phyloP scores from a whole-genome alignment of 2,113 vertebrate species.

The Aphyosemion australe region DNA sequence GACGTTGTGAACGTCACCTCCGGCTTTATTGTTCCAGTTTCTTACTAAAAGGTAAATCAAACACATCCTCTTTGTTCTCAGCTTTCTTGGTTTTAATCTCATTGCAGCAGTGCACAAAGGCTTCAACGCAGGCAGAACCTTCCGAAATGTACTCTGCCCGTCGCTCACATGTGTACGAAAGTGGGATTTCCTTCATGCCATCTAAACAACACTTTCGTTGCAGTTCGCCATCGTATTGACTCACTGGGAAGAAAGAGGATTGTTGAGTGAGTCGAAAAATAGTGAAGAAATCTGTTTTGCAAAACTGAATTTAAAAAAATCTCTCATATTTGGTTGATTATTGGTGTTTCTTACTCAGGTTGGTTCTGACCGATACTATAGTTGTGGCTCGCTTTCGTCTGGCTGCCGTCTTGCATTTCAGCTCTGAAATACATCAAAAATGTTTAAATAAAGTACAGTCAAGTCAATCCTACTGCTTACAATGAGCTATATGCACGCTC shows the following conservation, averaged over 20 bases:
- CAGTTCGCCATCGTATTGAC: conserved; percentile 58
- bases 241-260: conserved; percentile 55
- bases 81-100: conserved; percentile 20
- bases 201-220: conserved; percentile 81
- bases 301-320: background rate
- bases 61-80: conserved; percentile 27
- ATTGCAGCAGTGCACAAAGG: conserved; percentile 86
- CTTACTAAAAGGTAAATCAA: conserved; percentile 71
- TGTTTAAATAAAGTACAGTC: background rate
- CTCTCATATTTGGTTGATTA: background rate
- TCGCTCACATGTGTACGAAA: conserved; percentile 77
- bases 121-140: conserved; percentile 61
- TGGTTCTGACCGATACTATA: conserved; percentile 53
- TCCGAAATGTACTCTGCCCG: conserved; percentile 77
- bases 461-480: too few species aligned
- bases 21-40: background rate
- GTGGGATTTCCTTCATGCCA: conserved; percentile 78
- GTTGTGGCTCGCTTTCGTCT: conserved; percentile 55
- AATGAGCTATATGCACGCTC: too few species aligned
- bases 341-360: conserved; percentile 50
- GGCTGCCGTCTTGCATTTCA: conserved; percentile 50
- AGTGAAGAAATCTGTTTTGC: background rate
- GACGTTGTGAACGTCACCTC: background rate
- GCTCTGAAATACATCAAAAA: conserved; percentile 55
- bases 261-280: background rate